Evolutionary conservation across 2,888 invertebrate species (phyloP).

Genomic region (Rotaria sp.): DNA sequence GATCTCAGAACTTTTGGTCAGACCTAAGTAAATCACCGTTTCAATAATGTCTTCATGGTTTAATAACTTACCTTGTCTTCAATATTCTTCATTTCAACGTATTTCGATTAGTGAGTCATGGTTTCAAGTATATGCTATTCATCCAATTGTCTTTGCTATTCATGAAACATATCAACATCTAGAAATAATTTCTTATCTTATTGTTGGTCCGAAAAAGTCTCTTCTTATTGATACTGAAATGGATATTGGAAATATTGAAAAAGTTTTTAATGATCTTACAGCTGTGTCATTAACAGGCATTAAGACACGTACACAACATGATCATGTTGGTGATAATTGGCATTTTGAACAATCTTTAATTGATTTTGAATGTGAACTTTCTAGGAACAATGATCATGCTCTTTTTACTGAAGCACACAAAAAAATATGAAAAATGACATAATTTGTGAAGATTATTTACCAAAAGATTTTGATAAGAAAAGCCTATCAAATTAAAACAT

Average conservation of each 20-base stretch:
- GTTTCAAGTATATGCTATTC: no score
- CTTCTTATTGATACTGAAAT: background rate
- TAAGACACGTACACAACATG: background rate
- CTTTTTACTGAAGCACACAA: background rate
- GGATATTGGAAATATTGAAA: background rate
- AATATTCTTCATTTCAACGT: background rate
- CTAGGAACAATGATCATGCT: background rate
- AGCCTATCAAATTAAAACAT: background rate
- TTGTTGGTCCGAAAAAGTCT: no score
- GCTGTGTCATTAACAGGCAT: background rate
- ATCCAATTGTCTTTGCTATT: no score
- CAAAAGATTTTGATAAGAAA: background rate
- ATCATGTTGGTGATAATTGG: background rate
- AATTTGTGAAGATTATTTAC: background rate
- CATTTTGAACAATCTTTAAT: background rate
- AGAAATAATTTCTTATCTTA: no score
- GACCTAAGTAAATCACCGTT: background rate
- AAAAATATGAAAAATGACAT: background rate
- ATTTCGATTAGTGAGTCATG: background rate
- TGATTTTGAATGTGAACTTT: background rate
- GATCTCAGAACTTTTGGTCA: no score
- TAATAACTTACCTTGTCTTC: background rate
- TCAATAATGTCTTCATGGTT: background rate
- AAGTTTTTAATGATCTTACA: background rate
- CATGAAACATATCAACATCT: no score